phyloP scores from a whole-genome alignment of 37 sponge, comb jelly and placozoan species.

The Aplysina aerophoba region DNA sequence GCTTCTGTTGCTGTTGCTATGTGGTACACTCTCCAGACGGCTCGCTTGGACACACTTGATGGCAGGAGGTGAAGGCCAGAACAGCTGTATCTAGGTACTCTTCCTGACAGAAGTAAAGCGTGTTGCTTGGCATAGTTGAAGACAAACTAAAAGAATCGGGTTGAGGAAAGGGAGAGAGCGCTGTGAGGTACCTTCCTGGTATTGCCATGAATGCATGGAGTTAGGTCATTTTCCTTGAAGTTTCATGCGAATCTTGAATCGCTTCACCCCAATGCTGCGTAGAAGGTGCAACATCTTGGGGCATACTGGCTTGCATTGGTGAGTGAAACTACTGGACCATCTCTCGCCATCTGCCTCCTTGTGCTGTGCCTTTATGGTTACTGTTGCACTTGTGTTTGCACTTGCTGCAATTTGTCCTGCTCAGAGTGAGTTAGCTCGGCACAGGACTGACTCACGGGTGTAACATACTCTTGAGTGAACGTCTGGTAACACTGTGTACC shows the following conservation, averaged over 20 bases:
- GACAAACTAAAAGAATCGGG: conserved; percentile 20
- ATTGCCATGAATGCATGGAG: conserved; percentile 15
- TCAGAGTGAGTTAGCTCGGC: neutral
- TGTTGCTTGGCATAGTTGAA: conserved; percentile 31
- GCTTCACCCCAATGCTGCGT: conserved; percentile 5
- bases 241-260: neutral
- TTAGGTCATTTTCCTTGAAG: conserved; percentile 10
- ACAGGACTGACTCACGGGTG: neutral
- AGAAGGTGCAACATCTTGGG: conserved; percentile 7
- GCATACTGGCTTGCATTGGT: conserved; percentile 20
- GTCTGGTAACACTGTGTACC: neutral
- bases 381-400: neutral
- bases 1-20: neutral
- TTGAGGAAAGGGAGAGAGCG: neutral
- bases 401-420: conserved; percentile 1
- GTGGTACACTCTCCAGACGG: conserved; percentile 38
- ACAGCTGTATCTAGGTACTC: conserved; percentile 52
- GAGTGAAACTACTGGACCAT: neutral
- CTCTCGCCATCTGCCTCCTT: neutral
- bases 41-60: conserved; percentile 36
- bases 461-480: neutral
- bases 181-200: conserved; percentile 5
- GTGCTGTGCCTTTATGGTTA: too few relatives aligned
- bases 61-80: conserved; percentile 48
- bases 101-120: conserved; percentile 49